Evolutionary conservation across 1,140 invertebrate species (phyloP).

Genomic region (Heliothis virescens): DNA sequence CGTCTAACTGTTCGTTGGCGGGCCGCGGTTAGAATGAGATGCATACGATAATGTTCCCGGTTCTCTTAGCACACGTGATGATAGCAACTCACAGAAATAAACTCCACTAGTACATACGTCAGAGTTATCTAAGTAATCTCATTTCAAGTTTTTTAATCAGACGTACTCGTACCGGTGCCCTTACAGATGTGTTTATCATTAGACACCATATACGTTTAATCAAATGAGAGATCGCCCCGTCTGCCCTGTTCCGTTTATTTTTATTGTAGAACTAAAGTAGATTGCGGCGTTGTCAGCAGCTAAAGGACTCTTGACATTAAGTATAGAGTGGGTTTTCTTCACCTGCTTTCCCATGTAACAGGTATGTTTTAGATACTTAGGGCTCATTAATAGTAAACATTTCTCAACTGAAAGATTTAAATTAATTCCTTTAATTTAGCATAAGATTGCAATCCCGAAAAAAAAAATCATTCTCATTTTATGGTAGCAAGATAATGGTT

Average conservation of each 20-base stretch:
- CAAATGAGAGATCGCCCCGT: constrained; percentile 31
- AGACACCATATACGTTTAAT: constrained; percentile 37
- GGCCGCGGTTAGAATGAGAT: constrained; percentile 56
- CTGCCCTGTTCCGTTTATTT: not conserved
- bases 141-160: constrained; percentile 51
- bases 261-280: constrained; percentile 19
- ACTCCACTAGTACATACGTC: constrained; percentile 26
- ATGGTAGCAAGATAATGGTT: constrained; percentile 27
- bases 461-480: constrained; percentile 24
- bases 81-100: constrained; percentile 41
- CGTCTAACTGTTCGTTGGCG: constrained; percentile 68
- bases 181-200: constrained; percentile 34
- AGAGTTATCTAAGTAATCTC: constrained; percentile 43
- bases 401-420: constrained; percentile 8
- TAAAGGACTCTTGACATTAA: constrained; percentile 16
- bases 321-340: constrained; percentile 7
- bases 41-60: constrained; percentile 54
- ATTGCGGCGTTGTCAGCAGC: not conserved
- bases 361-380: not conserved
- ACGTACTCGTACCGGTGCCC: constrained; percentile 20
- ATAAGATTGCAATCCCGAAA: constrained; percentile 21
- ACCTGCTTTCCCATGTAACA: constrained; percentile 21
- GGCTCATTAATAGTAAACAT: not conserved
- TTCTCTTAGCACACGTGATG: constrained; percentile 37
- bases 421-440: constrained; percentile 17